Evolutionary conservation across 2,888 invertebrate species (phyloP), one percentile per base, ranked within the genome.

Genomic region (Thereva unica): DNA sequence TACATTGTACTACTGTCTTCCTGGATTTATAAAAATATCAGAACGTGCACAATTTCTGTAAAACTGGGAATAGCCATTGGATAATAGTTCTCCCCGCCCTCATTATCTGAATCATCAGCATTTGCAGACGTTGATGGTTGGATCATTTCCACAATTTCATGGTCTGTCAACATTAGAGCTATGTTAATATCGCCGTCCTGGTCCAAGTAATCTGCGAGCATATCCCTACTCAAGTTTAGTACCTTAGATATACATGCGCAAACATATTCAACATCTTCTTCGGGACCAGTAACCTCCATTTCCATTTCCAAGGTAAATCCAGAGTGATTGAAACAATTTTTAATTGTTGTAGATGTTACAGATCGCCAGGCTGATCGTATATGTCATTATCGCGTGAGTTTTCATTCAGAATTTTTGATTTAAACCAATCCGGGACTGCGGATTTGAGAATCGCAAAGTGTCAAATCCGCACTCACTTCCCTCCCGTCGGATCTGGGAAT

Each of bases 111-210:
- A 23, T 49, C 49, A 6, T 7, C 12, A 49, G 10, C 9, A 10
- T 45, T 12, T 10, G 23, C 49, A 7, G 49, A 23, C n/a, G 12
- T 12, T 49, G 23, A 49, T 49, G 49, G 23, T 49, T 34, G 12
- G 6, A 49, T 49, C 34, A 49, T 49, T 49, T 49, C 45, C 49
- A 49, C 49, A 23, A 49, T 49, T 49, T 49, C 10, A 49, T 49
- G 49, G 12, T 49, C 49, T 4, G 49, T 10, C 8, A 49, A 49
- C 10, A 49, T 49, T 49, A 34, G 49, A 49, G 49, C 49, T 5
- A 34, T 49, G 7, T 49, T 34, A 49, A 49, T 49, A 12, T 49
- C 5, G 49, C 8, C 23, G 49, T 49, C 49, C 49, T 34, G 35
- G 49, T 49, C 34, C 49, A 3, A 49, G 12, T 49, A 49, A 49